These are phyloP conservation scores for Condylostylus longicornis DNA, from an alignment of 1,140 invertebrate genomes.

Conservation along the genomic window DNA sequence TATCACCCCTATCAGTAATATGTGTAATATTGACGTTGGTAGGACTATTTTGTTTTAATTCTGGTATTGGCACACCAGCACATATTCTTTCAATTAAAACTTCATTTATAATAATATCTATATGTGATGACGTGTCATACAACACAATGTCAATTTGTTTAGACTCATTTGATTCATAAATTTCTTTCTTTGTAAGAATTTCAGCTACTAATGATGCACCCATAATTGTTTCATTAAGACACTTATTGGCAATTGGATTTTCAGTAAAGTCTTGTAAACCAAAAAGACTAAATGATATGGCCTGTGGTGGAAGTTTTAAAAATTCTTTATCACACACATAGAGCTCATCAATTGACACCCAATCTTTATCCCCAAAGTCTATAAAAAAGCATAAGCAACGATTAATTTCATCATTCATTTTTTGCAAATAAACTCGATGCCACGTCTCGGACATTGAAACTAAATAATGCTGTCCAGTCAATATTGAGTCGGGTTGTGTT, in stretches of 20 bases:
- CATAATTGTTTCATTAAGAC: constrained; percentile 14
- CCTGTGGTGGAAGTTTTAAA: constrained; percentile 21
- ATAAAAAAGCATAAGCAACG: constrained; percentile 24
- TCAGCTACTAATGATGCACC: constrained; percentile 23
- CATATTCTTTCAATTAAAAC: constrained; percentile 22
- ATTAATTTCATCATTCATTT: constrained; percentile 12
- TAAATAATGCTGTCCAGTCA: too few species aligned
- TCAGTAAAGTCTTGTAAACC: constrained; percentile 29
- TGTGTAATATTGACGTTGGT: constrained; percentile 17
- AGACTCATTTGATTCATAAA: constrained; percentile 9
- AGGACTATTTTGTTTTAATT: constrained; percentile 10
- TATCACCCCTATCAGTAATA: constrained; percentile 23
- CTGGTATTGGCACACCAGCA: constrained; percentile 15
- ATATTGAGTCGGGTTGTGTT: constrained; percentile 4
- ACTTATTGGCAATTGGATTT: constrained; percentile 19
- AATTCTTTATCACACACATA: constrained; percentile 17
- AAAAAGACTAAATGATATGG: constrained; percentile 24
- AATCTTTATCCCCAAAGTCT: constrained; percentile 24
- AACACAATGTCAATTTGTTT: constrained; percentile 25
- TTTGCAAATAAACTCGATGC: constrained; percentile 24
- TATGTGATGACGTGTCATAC: constrained; percentile 26
- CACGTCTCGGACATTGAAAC: constrained; percentile 21
- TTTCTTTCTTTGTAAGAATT: constrained; percentile 21
- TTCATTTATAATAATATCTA: constrained; percentile 26
- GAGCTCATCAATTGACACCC: constrained; percentile 14